Conservation (phyloP, 2,797 vertebrate genomes). For the Notamacropus eugenii region DNA sequence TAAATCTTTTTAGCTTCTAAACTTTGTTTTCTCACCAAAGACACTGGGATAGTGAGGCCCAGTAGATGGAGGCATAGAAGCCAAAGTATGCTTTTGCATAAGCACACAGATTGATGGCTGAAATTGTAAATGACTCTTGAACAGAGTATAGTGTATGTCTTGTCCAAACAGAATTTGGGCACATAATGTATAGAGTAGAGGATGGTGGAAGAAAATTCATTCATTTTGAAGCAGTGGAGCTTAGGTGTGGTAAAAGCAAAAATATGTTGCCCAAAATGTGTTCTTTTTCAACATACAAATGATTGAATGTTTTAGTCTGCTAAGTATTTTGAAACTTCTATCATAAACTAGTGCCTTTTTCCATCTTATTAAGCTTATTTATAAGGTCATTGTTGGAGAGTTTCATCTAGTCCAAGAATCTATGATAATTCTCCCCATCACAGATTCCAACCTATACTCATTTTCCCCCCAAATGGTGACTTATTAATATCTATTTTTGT, state of each 20-base stretch:
- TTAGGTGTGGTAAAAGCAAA: conserved; percentile 33
- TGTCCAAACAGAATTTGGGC: neutral
- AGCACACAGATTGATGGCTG: neutral
- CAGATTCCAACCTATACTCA: neutral
- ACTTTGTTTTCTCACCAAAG: neutral
- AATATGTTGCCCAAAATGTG: conserved; percentile 11
- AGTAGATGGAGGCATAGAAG: conserved; percentile 35
- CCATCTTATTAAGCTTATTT: neutral
- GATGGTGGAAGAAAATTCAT: neutral
- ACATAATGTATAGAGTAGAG: neutral
- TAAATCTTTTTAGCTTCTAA: neutral
- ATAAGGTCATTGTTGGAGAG: neutral
- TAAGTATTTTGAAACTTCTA: neutral
- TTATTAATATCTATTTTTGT: neutral
- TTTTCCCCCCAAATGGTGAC: conserved; percentile 26
- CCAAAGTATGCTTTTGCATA: neutral
- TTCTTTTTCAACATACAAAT: conserved; percentile 17
- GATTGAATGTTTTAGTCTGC: neutral
- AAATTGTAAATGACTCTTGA: neutral
- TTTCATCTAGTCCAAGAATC: neutral
- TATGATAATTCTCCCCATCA: conserved; percentile 8
- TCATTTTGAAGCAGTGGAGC: conserved; percentile 18
- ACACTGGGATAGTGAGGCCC: conserved; percentile 25
- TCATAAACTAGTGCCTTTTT: neutral
- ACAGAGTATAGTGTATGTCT: neutral